Conservation (phyloP, 2,113 vertebrate species). For the Corvus moneduloides region DNA sequence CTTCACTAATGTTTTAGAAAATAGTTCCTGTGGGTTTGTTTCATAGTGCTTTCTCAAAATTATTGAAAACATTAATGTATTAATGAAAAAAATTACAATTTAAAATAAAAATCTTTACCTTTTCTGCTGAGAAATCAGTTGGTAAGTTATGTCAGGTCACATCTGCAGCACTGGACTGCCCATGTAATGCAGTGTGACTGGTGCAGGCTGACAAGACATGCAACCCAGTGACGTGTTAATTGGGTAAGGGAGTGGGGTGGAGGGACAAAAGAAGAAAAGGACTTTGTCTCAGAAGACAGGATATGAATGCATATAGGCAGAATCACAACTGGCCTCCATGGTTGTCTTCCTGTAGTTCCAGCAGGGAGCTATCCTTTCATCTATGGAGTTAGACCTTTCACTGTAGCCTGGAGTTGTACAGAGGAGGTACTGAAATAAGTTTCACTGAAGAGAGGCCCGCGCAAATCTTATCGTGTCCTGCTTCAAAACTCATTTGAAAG, state of each 20-base stretch:
- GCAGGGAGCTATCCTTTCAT: neutral
- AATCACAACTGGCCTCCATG: neutral
- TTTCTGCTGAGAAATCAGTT: neutral
- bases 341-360: neutral
- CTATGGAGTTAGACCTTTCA: neutral
- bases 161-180: neutral
- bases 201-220: neutral
- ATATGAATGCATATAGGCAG: neutral
- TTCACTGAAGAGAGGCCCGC: neutral
- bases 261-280: neutral
- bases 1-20: neutral
- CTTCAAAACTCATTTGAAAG: neutral
- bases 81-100: neutral
- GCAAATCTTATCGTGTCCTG: neutral
- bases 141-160: neutral
- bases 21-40: neutral
- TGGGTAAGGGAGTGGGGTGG: neutral
- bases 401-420: neutral
- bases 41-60: neutral
- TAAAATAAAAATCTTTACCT: neutral
- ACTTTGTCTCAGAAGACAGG: neutral
- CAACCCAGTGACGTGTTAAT: neutral
- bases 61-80: neutral
- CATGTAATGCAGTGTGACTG: neutral
- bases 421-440: neutral